phyloP scores from a whole-genome alignment of 64 coral and sea anemone species.

The Montipora sp. region DNA sequence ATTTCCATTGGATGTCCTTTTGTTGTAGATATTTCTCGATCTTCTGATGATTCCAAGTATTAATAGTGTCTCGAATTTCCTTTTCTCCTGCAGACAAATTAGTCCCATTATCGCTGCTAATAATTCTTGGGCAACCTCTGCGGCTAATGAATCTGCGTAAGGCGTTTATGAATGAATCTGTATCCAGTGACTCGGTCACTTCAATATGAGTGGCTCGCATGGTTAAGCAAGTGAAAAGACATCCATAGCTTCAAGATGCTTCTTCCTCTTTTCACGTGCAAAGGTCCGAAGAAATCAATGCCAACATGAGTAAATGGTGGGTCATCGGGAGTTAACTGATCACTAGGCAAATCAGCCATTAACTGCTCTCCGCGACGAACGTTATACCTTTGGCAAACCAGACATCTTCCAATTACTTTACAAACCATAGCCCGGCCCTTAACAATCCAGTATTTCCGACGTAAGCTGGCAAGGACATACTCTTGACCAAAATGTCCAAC shows the following conservation, averaged over 20 bases:
- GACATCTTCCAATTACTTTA: neutral
- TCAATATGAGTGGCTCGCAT: constrained; percentile 13
- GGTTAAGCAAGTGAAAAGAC: constrained; percentile 19
- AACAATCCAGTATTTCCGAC: constrained; percentile 33
- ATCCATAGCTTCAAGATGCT: constrained; percentile 11
- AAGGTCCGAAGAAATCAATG: neutral
- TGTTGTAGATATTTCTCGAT: too few species aligned
- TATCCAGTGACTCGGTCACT: neutral
- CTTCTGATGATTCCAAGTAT: too few species aligned
- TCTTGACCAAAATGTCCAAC: constrained; percentile 35
- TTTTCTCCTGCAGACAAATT: too few species aligned
- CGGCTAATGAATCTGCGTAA: neutral
- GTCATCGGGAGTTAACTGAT: neutral
- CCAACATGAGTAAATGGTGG: neutral
- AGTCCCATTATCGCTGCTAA: neutral
- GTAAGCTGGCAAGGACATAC: constrained; percentile 7
- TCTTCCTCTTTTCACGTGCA: neutral
- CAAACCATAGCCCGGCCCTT: neutral
- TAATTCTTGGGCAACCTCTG: too few species aligned
- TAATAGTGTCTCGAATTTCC: too few species aligned
- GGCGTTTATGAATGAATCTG: constrained; percentile 15
- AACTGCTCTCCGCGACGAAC: neutral
- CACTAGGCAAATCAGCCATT: neutral
- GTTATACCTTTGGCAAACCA: neutral
- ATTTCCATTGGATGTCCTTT: too few species aligned